Conservation (phyloP, 1,140 invertebrate genomes). For the Reticulitermes speratus region DNA sequence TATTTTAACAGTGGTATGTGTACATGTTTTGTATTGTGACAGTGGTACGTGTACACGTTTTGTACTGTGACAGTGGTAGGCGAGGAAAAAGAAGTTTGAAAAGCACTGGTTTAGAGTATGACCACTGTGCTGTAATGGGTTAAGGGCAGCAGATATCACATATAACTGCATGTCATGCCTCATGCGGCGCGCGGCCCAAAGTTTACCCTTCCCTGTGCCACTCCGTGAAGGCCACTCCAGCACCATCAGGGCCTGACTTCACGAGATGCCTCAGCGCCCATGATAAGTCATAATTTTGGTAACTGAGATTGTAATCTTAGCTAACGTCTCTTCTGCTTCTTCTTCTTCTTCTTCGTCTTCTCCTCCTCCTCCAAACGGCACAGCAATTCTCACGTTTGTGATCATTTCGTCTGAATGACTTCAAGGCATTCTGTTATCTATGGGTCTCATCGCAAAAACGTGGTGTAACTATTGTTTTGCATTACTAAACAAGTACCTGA, state of each 20-base stretch:
- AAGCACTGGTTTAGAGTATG: too few relatives aligned
- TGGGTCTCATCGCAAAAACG: not conserved
- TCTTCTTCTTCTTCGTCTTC: not conserved
- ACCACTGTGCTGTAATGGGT: too few relatives aligned
- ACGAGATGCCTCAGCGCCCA: not conserved
- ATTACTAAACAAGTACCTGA: slow-evolving; percentile 16
- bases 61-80: too few relatives aligned
- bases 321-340: not conserved
- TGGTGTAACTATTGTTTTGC: slow-evolving; percentile 16
- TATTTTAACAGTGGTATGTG: too few relatives aligned
- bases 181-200: not conserved
- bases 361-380: not conserved
- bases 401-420: not conserved
- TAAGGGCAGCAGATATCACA: too few relatives aligned
- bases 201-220: not conserved
- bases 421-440: not conserved
- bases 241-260: not conserved
- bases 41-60: too few relatives aligned
- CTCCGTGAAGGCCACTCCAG: not conserved
- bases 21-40: too few relatives aligned
- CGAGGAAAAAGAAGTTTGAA: too few relatives aligned
- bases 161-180: not conserved
- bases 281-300: slow-evolving; percentile 31
- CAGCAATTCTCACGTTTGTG: slow-evolving; percentile 8
- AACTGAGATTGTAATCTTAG: slow-evolving; percentile 30